Conservation (phyloP, 2,113 vertebrate genomes). For the Notiomystis cincta region DNA sequence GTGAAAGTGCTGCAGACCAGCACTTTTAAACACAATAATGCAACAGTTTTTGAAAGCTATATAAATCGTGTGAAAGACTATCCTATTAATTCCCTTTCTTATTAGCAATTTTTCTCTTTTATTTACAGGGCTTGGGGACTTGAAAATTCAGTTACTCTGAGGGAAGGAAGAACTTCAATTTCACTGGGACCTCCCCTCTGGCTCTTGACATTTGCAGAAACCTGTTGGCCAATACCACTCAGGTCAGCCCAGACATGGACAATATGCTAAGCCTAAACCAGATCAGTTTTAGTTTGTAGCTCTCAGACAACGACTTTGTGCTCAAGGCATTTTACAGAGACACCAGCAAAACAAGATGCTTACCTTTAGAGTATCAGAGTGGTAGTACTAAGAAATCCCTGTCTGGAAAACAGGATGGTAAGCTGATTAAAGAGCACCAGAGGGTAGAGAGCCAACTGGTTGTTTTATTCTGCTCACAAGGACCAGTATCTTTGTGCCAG, state of each 20-base stretch:
- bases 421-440: slow-evolving; percentile 7
- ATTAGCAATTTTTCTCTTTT: slow-evolving; percentile 40
- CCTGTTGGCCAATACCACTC: neutral
- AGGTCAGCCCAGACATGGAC: neutral
- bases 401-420: neutral
- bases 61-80: slow-evolving; percentile 35
- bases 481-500: neutral
- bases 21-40: slow-evolving; percentile 48
- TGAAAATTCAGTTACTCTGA: slow-evolving; percentile 24
- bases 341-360: neutral
- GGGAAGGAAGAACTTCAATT: slow-evolving; percentile 18
- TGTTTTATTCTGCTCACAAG: neutral
- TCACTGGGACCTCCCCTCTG: slow-evolving; percentile 29
- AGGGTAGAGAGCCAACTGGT: neutral
- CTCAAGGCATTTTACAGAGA: slow-evolving; percentile 6
- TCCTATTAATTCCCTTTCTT: slow-evolving; percentile 47
- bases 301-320: neutral
- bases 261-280: slow-evolving; percentile 24
- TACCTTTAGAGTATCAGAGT: neutral
- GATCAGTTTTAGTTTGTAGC: slow-evolving; percentile 27
- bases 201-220: slow-evolving; percentile 58
- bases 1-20: slow-evolving; percentile 43
- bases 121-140: slow-evolving; percentile 22
- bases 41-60: slow-evolving; percentile 49
- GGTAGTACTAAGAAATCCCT: neutral